Percentiles rank a stretch among this genome's conserved stretches.
Conservation (phyloP, 2,113 vertebrate species). For the Zeus faber region DNA sequence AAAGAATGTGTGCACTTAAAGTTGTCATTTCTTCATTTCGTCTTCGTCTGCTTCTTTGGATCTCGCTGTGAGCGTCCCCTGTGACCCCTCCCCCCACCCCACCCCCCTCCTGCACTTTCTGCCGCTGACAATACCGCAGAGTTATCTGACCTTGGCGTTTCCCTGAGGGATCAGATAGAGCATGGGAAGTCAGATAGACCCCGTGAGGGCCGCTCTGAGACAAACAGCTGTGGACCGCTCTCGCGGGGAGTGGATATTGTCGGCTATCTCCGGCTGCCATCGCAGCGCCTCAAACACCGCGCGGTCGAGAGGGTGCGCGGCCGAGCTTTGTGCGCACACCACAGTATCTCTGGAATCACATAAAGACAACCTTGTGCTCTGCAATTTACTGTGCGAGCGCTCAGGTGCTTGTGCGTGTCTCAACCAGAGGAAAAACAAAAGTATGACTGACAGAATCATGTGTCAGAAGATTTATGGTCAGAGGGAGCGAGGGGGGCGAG, state of each 20-base stretch:
- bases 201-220: slow-evolving; percentile 37
- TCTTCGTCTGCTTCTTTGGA: slow-evolving; percentile 16
- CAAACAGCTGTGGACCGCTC: slow-evolving; percentile 53
- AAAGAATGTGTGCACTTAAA: slow-evolving; percentile 39
- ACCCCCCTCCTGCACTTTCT: slow-evolving; percentile 13
- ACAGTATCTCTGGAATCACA: slow-evolving; percentile 68
- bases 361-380: slow-evolving; percentile 73
- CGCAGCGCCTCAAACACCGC: slow-evolving; percentile 43
- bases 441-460: slow-evolving; percentile 78
- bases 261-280: slow-evolving; percentile 60
- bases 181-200: slow-evolving; percentile 67
- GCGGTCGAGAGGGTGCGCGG: slow-evolving; percentile 63
- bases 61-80: slow-evolving; percentile 37
- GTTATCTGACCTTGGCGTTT: slow-evolving; percentile 67
- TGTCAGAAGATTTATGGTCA: slow-evolving; percentile 77
- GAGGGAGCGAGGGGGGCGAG: slow-evolving; percentile 54
- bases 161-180: slow-evolving; percentile 67
- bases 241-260: slow-evolving; percentile 69
- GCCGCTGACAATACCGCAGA: slow-evolving; percentile 49
- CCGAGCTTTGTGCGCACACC: slow-evolving; percentile 53
- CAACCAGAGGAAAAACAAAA: slow-evolving; percentile 77
- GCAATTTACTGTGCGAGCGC: slow-evolving; percentile 66
- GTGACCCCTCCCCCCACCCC: slow-evolving; percentile 23
- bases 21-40: slow-evolving; percentile 41
- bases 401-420: slow-evolving; percentile 77